Conservation (phyloP, 2,797 vertebrate species). For the Linurgus olivaceus region DNA sequence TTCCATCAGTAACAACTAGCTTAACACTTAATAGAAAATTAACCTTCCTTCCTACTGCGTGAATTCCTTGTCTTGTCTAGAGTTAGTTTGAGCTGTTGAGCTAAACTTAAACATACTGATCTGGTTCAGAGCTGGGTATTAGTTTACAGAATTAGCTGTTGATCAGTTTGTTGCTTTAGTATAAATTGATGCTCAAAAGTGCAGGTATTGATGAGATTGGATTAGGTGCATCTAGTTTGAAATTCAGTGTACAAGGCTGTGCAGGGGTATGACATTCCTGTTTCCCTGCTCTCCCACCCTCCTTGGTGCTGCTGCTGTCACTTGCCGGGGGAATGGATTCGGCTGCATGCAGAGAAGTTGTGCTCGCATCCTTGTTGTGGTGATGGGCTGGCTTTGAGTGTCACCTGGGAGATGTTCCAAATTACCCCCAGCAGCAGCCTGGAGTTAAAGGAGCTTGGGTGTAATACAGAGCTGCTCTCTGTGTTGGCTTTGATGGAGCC, state of each 20-base stretch:
- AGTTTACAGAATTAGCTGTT: not conserved
- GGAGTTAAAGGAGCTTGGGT: not conserved
- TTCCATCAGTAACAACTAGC: not conserved
- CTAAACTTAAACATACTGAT: not conserved
- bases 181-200: not conserved
- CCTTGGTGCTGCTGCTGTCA: not conserved
- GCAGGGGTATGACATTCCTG: not conserved
- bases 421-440: not conserved
- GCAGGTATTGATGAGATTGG: not conserved
- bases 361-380: not conserved
- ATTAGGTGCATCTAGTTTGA: not conserved
- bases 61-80: not conserved
- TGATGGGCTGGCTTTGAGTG: not conserved
- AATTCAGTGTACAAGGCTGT: not conserved
- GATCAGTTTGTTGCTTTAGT: not conserved
- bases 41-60: not conserved
- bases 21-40: not conserved
- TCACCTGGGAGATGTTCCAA: not conserved
- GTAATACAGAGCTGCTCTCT: not conserved
- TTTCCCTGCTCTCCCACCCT: not conserved
- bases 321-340: rapidly evolving
- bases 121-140: not conserved
- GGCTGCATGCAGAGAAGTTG: rapidly evolving
- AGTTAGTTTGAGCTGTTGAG: not conserved
- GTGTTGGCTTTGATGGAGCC: not conserved